phyloP scores from a whole-genome alignment of 2,888 invertebrate species.

The Pomacea canaliculata region DNA sequence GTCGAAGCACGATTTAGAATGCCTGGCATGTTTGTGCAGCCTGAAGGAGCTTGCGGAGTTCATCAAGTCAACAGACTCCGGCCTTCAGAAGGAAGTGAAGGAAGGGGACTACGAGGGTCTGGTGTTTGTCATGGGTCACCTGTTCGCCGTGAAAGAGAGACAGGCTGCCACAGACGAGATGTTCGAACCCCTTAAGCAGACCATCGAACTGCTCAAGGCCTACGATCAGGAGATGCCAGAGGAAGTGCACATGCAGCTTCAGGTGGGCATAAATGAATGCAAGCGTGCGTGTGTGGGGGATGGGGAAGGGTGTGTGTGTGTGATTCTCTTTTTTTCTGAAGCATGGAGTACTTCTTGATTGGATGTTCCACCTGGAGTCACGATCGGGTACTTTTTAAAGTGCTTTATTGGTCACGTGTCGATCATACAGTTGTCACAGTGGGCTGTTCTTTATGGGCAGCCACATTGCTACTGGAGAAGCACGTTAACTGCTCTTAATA shows the following conservation, averaged over 20 bases:
- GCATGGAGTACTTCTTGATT: no score
- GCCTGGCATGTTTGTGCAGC: slow-evolving; percentile 68
- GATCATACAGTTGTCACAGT: no score
- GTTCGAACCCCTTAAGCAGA: slow-evolving; percentile 94
- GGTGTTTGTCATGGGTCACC: slow-evolving; percentile 92
- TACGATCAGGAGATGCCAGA: slow-evolving; percentile 98
- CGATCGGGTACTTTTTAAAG: no score
- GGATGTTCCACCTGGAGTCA: no score
- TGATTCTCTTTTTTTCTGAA: no score
- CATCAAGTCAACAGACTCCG: slow-evolving; percentile 90
- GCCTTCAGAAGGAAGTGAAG: slow-evolving; percentile 81
- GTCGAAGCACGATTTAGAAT: no score
- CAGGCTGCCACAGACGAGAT: slow-evolving; percentile 90
- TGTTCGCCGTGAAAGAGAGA: slow-evolving; percentile 92
- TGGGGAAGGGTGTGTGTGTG: no score
- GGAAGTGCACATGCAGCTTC: slow-evolving; percentile 90
- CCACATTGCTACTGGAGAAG: no score
- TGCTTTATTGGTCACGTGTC: no score
- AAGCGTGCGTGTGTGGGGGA: no score
- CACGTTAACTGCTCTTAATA: no score
- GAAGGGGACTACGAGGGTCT: slow-evolving; percentile 92
- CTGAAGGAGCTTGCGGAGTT: slow-evolving; percentile 88
- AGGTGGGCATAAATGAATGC: slow-evolving; percentile 71
- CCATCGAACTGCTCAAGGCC: slow-evolving; percentile 90
- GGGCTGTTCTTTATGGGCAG: no score